Conservation (phyloP, 2,888 invertebrate species). For the Tortricodes alternella region DNA sequence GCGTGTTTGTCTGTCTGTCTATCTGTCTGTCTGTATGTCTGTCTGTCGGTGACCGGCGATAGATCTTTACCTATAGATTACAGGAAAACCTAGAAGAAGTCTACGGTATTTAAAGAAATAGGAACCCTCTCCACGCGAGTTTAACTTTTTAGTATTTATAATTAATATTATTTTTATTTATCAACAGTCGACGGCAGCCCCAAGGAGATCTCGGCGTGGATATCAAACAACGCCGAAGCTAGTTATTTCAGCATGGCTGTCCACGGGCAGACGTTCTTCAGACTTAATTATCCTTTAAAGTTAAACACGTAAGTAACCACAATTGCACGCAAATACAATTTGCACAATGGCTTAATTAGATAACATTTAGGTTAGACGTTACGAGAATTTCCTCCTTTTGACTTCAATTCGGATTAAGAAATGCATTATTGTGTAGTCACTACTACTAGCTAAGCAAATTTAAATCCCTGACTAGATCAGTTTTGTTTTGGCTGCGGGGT, state of each 20-base stretch:
- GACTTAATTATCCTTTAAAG: slow-evolving; percentile 80
- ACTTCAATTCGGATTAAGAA: slow-evolving; percentile 5
- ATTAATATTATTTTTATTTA: slow-evolving; percentile 9
- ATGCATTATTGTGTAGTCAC: background rate
- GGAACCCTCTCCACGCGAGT: too few species aligned
- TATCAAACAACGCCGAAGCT: slow-evolving; percentile 90
- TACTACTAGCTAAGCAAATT: too few species aligned
- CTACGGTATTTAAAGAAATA: too few species aligned
- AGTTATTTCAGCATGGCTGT: slow-evolving; percentile 92
- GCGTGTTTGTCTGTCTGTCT: too few species aligned
- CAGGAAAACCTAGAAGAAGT: too few species aligned
- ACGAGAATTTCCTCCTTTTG: background rate
- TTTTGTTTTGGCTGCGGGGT: too few species aligned
- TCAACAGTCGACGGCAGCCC: slow-evolving; percentile 87
- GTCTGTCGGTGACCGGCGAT: too few species aligned
- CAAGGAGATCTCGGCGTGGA: slow-evolving; percentile 89
- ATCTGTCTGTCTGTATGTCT: too few species aligned
- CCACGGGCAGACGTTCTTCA: slow-evolving; percentile 91
- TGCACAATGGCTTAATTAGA: slow-evolving; percentile 6
- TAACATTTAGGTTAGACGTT: background rate
- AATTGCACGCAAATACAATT: slow-evolving; percentile 1
- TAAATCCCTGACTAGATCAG: too few species aligned
- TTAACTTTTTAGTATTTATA: background rate
- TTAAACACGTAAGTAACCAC: slow-evolving; percentile 68
- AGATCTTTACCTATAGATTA: too few species aligned